Conservation (phyloP, 2,888 invertebrate species). For the Deilephila porcellus region DNA sequence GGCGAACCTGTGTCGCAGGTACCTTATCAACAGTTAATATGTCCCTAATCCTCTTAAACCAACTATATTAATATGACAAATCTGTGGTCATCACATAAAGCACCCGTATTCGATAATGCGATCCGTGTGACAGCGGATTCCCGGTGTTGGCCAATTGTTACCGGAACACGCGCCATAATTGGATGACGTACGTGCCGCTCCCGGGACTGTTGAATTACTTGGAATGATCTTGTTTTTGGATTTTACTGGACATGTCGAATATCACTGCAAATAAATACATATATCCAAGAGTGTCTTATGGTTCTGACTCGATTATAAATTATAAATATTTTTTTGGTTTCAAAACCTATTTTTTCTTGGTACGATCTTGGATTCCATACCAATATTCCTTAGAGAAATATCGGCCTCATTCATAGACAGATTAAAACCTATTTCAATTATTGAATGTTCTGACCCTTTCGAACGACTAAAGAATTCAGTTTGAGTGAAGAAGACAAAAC, state of each 20-base stretch:
- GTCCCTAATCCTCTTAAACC: neutral
- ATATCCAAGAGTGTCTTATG: too few species aligned
- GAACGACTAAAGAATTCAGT: too few species aligned
- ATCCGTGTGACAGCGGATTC: constrained; percentile 11
- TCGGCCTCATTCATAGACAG: too few species aligned
- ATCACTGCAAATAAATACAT: neutral
- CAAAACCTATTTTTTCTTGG: too few species aligned
- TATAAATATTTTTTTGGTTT: neutral
- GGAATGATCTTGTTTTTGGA: too few species aligned
- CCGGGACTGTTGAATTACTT: constrained; percentile 1
- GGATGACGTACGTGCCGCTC: neutral
- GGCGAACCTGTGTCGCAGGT: too few species aligned
- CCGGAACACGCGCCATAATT: constrained; percentile 7
- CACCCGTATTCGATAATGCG: neutral
- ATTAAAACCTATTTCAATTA: too few species aligned
- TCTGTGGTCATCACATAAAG: neutral
- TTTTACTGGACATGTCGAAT: neutral
- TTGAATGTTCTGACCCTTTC: too few species aligned
- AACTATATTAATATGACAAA: neutral
- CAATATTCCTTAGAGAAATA: too few species aligned
- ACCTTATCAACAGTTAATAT: too few species aligned
- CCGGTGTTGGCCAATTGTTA: neutral
- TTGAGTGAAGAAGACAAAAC: too few species aligned
- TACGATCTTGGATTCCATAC: too few species aligned
- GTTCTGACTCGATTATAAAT: neutral